Evolutionary conservation across 2,797 vertebrate genomes (phyloP).

Genomic region (Onychomys arenicola): DNA sequence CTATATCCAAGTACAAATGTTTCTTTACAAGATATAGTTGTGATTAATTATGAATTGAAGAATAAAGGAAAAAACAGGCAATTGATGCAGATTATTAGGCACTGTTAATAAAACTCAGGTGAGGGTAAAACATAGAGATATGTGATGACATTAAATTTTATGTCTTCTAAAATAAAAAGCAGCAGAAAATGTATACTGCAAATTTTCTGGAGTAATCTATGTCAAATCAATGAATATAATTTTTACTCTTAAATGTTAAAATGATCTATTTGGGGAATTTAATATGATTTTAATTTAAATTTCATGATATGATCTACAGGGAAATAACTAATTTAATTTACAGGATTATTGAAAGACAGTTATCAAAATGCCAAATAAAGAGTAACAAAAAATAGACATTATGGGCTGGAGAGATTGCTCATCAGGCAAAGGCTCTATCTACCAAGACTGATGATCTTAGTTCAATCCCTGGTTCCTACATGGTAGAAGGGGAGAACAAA

Average conservation of each 20-base stretch:
- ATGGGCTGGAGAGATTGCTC: not conserved
- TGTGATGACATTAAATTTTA: slow-evolving; percentile 7
- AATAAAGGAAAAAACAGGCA: slow-evolving; percentile 2
- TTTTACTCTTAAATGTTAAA: slow-evolving; percentile 2
- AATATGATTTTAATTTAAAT: not conserved
- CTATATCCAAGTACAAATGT: slow-evolving; percentile 4
- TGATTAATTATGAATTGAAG: slow-evolving; percentile 46
- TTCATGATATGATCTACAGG: not conserved
- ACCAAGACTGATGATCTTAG: not conserved
- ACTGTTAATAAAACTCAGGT: slow-evolving; percentile 40
- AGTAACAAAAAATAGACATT: not conserved
- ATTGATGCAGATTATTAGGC: not conserved
- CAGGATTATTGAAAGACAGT: slow-evolving; percentile 26
- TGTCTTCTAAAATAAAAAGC: slow-evolving; percentile 43
- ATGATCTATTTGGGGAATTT: not conserved
- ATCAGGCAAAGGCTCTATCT: not conserved
- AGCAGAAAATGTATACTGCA: not conserved
- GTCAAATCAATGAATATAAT: slow-evolving; percentile 29
- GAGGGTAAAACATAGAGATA: slow-evolving; percentile 10
- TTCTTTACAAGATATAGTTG: not conserved
- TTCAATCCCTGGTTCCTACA: not conserved
- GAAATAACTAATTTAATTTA: slow-evolving; percentile 22
- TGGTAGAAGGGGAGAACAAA: not conserved
- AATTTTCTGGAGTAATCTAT: not conserved
- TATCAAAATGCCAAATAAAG: not conserved